Base-by-base conservation (phyloP, 1,140 invertebrate species). In the Pseudomyrmex flavicornis region DNA sequence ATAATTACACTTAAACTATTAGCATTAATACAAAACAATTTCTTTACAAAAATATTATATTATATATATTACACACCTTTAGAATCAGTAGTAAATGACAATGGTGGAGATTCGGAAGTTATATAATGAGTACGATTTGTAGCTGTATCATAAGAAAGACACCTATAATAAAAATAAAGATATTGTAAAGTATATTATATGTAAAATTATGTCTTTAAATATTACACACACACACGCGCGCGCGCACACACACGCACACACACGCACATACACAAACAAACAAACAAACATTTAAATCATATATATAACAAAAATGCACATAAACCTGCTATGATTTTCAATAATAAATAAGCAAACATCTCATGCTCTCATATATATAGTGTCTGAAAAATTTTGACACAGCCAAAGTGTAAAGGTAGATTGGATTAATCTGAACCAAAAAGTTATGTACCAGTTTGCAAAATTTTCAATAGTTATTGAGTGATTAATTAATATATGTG, bases 81-180 rank as follows among this genome's bases (percentile, higher is more conserved):
- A 73, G 91, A 93, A 82, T 96, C 95, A 52, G 95, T 86, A 35
- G 94, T 94, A 52, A 93, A 91, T 56, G 95, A 94, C 84, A 96
- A 93, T 20, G 96, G 96, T 7, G 96, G 96, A 66, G 96, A 96
- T 0, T 95, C 95, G 0, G 95, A 94, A 74, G 95, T 89, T 52
- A 91, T 89, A 73, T 95, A 95, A 79, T 93, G 92, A 59, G 95
- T 93, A 75, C 96, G 94, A 93, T 96, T 95, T 35, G 95, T 93
- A 76, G 93, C 92, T 82, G 93, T 96, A 94, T 97, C 97, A 90
- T 97, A 97, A 1, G 97, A 97, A 85, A 97, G 96, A 91, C 97
- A 97, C 96, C 97, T 97, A 93, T 48, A 80, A 12, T 58, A n/a
- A 63, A 13, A 50, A 46, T 52, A 70, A 26, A 83, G 2, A 68